Percentiles rank a stretch among this genome's conserved stretches.
These are phyloP conservation scores for Xanthia togata DNA, from an alignment of 2,888 invertebrate genomes.

Conservation along the genomic window DNA sequence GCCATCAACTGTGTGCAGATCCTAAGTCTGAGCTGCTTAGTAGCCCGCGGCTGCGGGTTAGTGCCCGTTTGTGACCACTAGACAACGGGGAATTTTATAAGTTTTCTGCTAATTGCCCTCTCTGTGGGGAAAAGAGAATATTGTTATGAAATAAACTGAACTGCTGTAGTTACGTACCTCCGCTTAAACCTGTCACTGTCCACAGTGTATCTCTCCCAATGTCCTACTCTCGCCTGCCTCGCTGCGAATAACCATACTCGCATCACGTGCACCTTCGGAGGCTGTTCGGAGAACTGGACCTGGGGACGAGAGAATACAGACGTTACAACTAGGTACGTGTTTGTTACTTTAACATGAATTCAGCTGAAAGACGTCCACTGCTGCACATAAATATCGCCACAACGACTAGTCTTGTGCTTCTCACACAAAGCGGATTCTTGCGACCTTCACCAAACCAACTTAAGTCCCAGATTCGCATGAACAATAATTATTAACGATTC, in stretches of 20 bases:
- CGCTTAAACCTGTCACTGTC: constrained; percentile 89
- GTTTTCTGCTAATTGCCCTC: background rate
- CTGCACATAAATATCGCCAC: background rate
- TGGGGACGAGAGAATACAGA: constrained; percentile 71
- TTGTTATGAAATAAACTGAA: background rate
- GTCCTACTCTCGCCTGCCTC: constrained; percentile 90
- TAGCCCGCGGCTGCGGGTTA: background rate
- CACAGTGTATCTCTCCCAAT: constrained; percentile 90
- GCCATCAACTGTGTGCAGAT: no score
- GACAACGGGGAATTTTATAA: background rate
- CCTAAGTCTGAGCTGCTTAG: background rate
- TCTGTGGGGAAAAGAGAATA: background rate
- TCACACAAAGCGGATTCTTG: background rate
- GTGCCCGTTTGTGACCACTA: background rate
- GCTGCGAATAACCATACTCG: constrained; percentile 91
- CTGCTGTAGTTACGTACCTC: constrained; percentile 68
- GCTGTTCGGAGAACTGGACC: constrained; percentile 90
- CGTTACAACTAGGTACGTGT: constrained; percentile 2
- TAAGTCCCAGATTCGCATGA: background rate
- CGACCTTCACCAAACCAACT: background rate
- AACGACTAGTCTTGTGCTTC: background rate
- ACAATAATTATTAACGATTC: background rate
- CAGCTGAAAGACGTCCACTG: background rate
- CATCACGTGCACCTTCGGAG: constrained; percentile 91
- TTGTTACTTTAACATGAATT: background rate